Base-by-base conservation (phyloP, 2,888 invertebrate species). In the Meloe dianella region DNA sequence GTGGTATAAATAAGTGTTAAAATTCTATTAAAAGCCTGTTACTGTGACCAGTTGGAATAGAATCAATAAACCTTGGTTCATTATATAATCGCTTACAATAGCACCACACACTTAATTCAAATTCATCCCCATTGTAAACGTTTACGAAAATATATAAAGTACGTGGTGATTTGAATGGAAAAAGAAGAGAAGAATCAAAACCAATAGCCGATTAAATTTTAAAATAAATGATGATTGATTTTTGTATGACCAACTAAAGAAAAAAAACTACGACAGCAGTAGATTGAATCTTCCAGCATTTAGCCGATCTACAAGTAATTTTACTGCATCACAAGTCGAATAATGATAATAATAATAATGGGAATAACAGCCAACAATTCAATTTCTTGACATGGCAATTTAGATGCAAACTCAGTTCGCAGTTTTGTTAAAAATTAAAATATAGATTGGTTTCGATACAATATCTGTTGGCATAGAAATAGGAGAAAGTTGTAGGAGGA, bases 21-120 rank as follows among this genome's bases (percentile, higher is more conserved):
- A 59, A 38, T 59, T 59, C 20, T 35, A 38, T 59, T 20, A 59
- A 59, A 14, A 20, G 59, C 59, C 20, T 14, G 12, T 12, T 51
- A 51, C 35, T 58, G 32, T 38, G 22, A 35, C 59, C 59, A 35
- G 12, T 22, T 24, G 20, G 22, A 51, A 51, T 12, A 32, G 35
- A 59, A 59, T 59, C 59, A 59, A 59, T 59, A 59, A 59, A 12
- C 59, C 17, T 38, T 2, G 35, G 22, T 59, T 35, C 59, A 59
- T 59, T 59, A 59, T 30, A 59, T 35, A 35, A 59, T 59, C 59
- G 30, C 30, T 10, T 22, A 35, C 35, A 35, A 59, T n/a, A 35
- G 59, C 9, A 17, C 22, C 9, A 17, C 22, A 51, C 24, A 35
- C 8, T 58, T 58, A 35, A 58, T 58, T 58, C 58, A 29, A 35